Evolutionary conservation across 2,113 vertebrate species (phyloP).

Genomic region (Bostrychus sinensis): DNA sequence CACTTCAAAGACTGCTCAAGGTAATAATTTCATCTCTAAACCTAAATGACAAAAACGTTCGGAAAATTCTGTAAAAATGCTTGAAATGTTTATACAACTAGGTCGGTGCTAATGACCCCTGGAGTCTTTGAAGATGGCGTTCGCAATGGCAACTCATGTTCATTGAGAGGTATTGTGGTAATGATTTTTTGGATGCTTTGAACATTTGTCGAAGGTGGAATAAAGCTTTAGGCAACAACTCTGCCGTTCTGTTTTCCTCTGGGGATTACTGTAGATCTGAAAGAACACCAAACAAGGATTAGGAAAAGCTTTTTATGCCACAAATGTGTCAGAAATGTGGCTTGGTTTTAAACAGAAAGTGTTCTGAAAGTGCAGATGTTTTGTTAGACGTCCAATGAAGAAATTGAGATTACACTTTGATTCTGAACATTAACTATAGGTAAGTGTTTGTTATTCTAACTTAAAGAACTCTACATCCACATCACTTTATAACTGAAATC

Average conservation of each 20-base stretch:
- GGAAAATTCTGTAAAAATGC: neutral
- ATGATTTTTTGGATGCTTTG: neutral
- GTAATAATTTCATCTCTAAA: constrained; percentile 38
- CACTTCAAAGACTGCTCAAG: constrained; percentile 25
- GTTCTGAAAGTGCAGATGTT: too few species aligned
- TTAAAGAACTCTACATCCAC: too few species aligned
- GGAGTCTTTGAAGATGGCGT: neutral
- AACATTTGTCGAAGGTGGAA: neutral
- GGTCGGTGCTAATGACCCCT: neutral
- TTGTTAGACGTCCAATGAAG: too few species aligned
- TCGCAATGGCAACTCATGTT: neutral
- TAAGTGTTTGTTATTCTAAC: too few species aligned
- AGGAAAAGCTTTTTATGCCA: neutral
- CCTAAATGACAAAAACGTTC: constrained; percentile 13
- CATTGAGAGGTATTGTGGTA: neutral
- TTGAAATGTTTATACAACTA: too few species aligned
- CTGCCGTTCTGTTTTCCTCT: neutral
- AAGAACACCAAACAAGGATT: neutral
- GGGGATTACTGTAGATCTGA: neutral
- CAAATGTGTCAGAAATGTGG: constrained; percentile 6
- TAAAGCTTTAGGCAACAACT: neutral
- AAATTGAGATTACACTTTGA: too few species aligned
- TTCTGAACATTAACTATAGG: too few species aligned
- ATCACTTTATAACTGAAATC: too few species aligned
- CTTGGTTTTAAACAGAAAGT: neutral